Evolutionary conservation across 2,113 vertebrate species (phyloP), one percentile per base, ranked within the genome.

Genomic region (Pygoscelis antarcticus): DNA sequence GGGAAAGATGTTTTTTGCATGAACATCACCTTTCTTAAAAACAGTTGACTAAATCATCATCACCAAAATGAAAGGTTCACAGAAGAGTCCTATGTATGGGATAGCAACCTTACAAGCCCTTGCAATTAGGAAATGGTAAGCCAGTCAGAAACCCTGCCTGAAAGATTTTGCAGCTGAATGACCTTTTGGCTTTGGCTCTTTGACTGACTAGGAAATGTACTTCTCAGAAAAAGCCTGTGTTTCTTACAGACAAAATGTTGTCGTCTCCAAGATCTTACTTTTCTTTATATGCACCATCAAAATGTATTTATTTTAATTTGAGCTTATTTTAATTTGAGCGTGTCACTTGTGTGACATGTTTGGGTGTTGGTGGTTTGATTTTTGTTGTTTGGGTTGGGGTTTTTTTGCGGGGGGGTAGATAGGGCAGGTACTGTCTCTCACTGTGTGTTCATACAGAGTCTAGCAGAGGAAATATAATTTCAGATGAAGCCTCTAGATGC

Each of bases 401-500:
- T 55, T 40, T 51, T 78, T 82, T 80, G 10, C 8, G 5, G 9
- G 3, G 6, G 7, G 44, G 44, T 46, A 46, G 8, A 19, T 46
- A 82, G 18, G 4, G 19, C 44, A 83, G 15, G 6, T 52, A 25
- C 9, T 61, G 3, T 57, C 42, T 91, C 36, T 58, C 36, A 5
- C 20, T 61, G 10, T 46, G 11, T 57, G 42, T 47, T 90, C 60
- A 57, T 60, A 58, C 32, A 38, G 21, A 23, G 14, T 42, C 69
- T 85, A 84, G 49, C 52, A 90, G 19, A 76, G 40, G 14, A 85
- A 84, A 60, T 40, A 95, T 69, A 42, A 38, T 96, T 96, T 96
- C 90, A 96, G 11, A 86, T 80, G 7, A 85, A 93, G n/a, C 93
- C 95, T 94, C 92, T 97, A 97, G 93, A 94, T 95, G 90, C 51